phyloP scores from a whole-genome alignment of 2,888 invertebrate species.

The Phragmatobia fuliginosa region DNA sequence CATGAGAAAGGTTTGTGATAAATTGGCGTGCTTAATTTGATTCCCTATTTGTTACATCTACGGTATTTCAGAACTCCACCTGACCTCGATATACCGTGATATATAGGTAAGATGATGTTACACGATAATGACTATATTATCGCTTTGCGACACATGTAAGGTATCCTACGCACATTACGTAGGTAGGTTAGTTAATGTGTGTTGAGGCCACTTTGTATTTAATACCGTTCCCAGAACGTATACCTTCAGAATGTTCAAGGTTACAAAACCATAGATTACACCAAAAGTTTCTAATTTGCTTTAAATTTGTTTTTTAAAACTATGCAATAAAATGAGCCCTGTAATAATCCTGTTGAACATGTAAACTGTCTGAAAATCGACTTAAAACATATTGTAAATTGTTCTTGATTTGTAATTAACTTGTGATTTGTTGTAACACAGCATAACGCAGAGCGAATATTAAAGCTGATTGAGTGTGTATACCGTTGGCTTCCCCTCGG shows the following conservation, averaged over 20 bases:
- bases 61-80: constrained; percentile 3
- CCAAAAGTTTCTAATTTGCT: not conserved
- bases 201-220: constrained; percentile 3
- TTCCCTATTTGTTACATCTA: constrained; percentile 5
- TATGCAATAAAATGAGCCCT: constrained; percentile 6
- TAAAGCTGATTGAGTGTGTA: constrained; percentile 94
- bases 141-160: not conserved
- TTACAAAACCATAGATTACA: constrained; percentile 5
- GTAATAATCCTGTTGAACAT: not conserved
- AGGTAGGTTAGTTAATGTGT: constrained; percentile 9
- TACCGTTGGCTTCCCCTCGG: constrained; percentile 97
- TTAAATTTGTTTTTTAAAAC: not conserved
- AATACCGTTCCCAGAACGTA: not conserved
- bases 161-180: constrained; percentile 5
- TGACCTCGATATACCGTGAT: not conserved
- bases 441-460: constrained; percentile 92
- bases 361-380: not conserved
- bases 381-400: not conserved
- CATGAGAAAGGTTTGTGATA: not conserved
- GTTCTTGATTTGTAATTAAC: not conserved
- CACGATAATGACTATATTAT: constrained; percentile 12
- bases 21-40: not conserved
- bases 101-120: constrained; percentile 7
- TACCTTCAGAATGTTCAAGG: not conserved
- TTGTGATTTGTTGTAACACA: constrained; percentile 63